Conservation (phyloP, 2,113 vertebrate genomes). For the Ovis canadensis region DNA sequence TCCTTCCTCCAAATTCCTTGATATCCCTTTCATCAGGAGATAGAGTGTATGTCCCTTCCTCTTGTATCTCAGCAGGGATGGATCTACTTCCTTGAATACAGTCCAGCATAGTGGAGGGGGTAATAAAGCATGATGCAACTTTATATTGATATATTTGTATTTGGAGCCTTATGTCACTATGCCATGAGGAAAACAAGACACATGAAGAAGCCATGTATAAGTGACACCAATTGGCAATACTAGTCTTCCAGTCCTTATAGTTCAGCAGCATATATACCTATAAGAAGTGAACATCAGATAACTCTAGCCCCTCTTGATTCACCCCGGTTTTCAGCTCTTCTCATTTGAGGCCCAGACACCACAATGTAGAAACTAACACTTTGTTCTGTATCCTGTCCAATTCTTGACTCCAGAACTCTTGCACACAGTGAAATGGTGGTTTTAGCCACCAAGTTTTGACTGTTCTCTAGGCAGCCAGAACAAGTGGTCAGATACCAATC, state of each 20-base stretch:
- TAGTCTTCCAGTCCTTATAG: background rate
- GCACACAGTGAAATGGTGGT: background rate
- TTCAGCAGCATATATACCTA: background rate
- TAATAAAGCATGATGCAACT: background rate
- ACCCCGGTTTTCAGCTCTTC: background rate
- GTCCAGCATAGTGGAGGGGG: fast-evolving
- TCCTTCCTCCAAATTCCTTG: background rate
- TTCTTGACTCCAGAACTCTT: background rate
- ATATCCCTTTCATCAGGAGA: background rate
- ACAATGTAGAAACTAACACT: background rate
- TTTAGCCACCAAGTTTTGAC: background rate
- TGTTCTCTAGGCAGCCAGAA: background rate
- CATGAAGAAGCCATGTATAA: background rate
- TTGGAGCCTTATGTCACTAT: background rate
- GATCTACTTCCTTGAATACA: background rate
- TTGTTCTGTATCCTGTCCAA: background rate
- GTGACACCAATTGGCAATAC: fast-evolving
- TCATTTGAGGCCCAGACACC: background rate
- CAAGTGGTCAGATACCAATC: background rate
- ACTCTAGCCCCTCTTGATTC: background rate
- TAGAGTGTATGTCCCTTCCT: fast-evolving
- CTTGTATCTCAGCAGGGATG: background rate
- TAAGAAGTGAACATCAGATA: background rate
- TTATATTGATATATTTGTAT: background rate
- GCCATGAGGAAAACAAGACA: background rate